Evolutionary conservation across 2,888 invertebrate species (phyloP).

Genomic region (Limenitis camilla): DNA sequence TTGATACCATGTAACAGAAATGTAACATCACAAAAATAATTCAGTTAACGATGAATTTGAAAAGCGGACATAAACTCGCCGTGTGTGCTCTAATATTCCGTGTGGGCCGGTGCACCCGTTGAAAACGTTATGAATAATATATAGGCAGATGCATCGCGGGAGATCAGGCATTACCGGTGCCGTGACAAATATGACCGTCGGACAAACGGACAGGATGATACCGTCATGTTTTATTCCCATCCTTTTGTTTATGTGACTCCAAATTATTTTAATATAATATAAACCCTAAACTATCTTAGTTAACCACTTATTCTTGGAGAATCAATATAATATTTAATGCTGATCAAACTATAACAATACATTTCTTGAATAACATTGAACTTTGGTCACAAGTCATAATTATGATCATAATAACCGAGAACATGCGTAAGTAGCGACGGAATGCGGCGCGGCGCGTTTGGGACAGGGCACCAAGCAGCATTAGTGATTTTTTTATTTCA

Average conservation of each 20-base stretch:
- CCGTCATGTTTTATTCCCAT: conserved; percentile 26
- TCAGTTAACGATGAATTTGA: conserved; percentile 63
- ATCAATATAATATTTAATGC: too few relatives aligned
- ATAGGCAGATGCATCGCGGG: conserved; percentile 40
- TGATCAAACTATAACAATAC: too few relatives aligned
- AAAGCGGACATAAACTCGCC: conserved; percentile 51
- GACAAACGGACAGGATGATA: conserved; percentile 34
- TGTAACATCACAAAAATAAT: conserved; percentile 54
- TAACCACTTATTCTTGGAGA: too few relatives aligned
- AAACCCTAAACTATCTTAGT: too few relatives aligned
- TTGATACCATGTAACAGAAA: conserved; percentile 14
- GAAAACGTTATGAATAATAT: conserved; percentile 70
- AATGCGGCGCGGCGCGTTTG: too few relatives aligned
- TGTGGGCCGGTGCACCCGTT: conserved; percentile 57
- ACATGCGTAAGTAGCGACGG: too few relatives aligned
- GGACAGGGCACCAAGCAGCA: too few relatives aligned
- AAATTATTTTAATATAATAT: conserved; percentile 17
- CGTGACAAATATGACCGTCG: conserved; percentile 44
- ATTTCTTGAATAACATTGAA: too few relatives aligned
- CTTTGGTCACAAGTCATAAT: too few relatives aligned
- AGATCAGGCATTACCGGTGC: conserved; percentile 43
- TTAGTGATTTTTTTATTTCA: too few relatives aligned
- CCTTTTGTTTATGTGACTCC: conserved; percentile 19
- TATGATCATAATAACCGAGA: too few relatives aligned
- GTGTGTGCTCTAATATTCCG: conserved; percentile 69